Conservation (phyloP, 2,113 vertebrate genomes). For the Orthonyx spaldingii region DNA sequence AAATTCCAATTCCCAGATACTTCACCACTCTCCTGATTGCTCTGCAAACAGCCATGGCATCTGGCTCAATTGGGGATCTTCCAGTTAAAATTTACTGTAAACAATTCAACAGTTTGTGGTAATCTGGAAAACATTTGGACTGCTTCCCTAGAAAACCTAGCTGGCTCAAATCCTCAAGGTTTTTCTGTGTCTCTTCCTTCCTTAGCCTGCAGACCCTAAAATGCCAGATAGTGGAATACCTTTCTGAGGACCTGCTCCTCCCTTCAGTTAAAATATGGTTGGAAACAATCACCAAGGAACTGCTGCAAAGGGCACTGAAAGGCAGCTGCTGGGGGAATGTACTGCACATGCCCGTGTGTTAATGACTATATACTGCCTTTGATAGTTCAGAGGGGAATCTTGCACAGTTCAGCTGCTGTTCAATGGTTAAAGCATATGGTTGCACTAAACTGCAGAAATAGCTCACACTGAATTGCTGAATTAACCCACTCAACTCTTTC, state of each 20-base stretch:
- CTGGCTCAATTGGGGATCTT: conserved; percentile 23
- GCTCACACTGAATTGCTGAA: not conserved
- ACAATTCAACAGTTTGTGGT: conserved; percentile 39
- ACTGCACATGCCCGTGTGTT: not conserved
- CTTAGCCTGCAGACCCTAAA: not conserved
- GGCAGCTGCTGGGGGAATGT: not conserved
- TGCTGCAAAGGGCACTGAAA: not conserved
- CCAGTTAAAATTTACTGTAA: conserved; percentile 51
- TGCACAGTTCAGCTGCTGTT: not conserved
- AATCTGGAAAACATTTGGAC: conserved; percentile 32
- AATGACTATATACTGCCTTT: not conserved
- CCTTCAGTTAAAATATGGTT: not conserved
- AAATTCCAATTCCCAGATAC: not conserved
- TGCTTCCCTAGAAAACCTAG: conserved; percentile 3
- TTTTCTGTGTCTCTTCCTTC: not conserved
- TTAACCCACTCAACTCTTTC: not conserved
- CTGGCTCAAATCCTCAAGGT: not conserved
- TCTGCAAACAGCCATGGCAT: conserved; percentile 10
- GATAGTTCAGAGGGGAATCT: not conserved
- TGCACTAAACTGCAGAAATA: not conserved
- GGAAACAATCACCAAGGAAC: not conserved
- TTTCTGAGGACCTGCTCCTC: not conserved
- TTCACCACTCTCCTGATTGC: not conserved
- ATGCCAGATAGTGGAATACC: not conserved
- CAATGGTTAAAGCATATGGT: not conserved